phyloP scores from a whole-genome alignment of 2,888 invertebrate genomes.

The Drosophila merina region DNA sequence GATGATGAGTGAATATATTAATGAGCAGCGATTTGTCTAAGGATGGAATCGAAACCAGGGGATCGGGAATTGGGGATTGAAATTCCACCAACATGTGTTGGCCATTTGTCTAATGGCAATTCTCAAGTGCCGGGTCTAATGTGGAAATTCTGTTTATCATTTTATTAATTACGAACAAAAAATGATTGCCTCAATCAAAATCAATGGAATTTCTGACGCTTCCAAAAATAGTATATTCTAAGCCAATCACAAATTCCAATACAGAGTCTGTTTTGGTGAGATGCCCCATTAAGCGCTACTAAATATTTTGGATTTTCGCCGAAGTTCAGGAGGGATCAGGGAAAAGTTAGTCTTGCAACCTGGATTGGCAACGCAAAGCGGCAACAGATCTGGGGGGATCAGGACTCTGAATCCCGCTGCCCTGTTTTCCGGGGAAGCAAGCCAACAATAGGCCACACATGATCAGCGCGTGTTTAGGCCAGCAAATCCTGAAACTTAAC shows the following conservation, averaged over 20 bases:
- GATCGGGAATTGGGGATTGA: not conserved
- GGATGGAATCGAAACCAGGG: conserved; percentile 6
- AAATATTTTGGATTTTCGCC: conserved; percentile 69
- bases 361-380: not conserved
- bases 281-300: conserved; percentile 54
- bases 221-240: conserved; percentile 18
- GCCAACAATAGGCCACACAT: conserved; percentile 33
- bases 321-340: conserved; percentile 59
- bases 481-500: conserved; percentile 73
- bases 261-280: conserved; percentile 46
- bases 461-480: conserved; percentile 67
- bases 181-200: conserved; percentile 45
- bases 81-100: conserved; percentile 27
- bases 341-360: conserved; percentile 62
- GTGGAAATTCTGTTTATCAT: conserved; percentile 65
- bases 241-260: not conserved
- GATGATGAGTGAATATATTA: conserved; percentile 83
- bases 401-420: conserved; percentile 26
- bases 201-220: conserved; percentile 31
- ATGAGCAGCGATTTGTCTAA: conserved; percentile 82
- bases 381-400: conserved; percentile 27
- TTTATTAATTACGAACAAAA: conserved; percentile 63
- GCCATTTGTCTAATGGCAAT: conserved; percentile 72
- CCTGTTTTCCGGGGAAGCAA: conserved; percentile 36
- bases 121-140: conserved; percentile 62